phyloP scores from a whole-genome alignment of 1,140 invertebrate genomes.

The Scaptomyza montana region DNA sequence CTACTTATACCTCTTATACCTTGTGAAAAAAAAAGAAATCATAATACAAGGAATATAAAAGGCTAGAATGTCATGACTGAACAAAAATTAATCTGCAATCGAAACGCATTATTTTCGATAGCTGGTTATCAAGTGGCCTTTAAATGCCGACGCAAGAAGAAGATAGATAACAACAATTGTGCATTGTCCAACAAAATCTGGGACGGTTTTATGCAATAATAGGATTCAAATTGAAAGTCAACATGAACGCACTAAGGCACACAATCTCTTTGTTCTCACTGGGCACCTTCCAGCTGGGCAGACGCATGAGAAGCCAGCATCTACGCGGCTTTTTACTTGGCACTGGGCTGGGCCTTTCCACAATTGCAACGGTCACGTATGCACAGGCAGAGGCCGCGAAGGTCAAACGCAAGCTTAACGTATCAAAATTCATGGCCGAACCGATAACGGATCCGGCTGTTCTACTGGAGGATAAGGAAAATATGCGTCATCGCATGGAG shows the following conservation, averaged over 20 bases:
- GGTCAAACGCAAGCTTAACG: constrained; percentile 60
- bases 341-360: constrained; percentile 57
- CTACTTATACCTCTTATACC: constrained; percentile 1
- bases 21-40: background rate
- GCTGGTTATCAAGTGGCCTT: constrained; percentile 21
- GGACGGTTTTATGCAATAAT: background rate
- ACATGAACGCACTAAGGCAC: constrained; percentile 64
- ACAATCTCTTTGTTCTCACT: constrained; percentile 65
- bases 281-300: constrained; percentile 62
- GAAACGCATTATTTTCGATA: constrained; percentile 6
- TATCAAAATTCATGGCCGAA: constrained; percentile 89
- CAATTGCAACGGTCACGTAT: constrained; percentile 74
- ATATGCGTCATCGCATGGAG: constrained; percentile 96
- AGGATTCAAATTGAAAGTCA: background rate
- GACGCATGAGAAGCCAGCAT: constrained; percentile 59
- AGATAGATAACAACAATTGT: constrained; percentile 66
- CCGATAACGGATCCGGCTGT: constrained; percentile 89
- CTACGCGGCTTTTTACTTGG: constrained; percentile 60
- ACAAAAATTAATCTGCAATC: constrained; percentile 15
- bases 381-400: constrained; percentile 67
- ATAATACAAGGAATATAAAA: background rate
- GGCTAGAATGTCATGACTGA: background rate
- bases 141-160: constrained; percentile 59
- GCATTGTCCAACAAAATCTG: background rate
- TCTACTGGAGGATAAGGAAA: constrained; percentile 87